phyloP scores from a whole-genome alignment of 2,888 invertebrate species.

The Acanthosepion esculentum region DNA sequence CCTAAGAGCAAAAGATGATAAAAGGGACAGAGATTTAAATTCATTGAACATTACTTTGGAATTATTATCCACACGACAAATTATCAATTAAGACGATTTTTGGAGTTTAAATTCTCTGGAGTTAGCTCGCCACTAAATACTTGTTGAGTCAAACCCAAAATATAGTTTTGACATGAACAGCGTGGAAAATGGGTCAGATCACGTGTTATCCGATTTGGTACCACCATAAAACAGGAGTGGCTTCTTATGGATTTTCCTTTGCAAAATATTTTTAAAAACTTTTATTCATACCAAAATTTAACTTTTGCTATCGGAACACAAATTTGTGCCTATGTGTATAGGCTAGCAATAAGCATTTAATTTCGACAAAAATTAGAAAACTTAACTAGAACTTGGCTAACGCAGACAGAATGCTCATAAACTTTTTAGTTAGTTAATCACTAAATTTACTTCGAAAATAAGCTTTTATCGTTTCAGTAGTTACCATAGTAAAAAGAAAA shows the following conservation, averaged over 20 bases:
- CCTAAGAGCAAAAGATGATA: not conserved
- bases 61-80: not conserved
- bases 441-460: not conserved
- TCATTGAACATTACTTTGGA: no score
- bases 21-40: not conserved
- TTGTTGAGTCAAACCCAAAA: not conserved
- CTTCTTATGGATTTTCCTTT: not conserved
- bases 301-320: not conserved
- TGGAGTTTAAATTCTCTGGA: not conserved
- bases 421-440: not conserved
- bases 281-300: not conserved
- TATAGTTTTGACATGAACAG: not conserved
- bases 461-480: not conserved
- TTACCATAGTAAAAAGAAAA: no score
- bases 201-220: constrained; percentile 33
- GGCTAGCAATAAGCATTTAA: not conserved
- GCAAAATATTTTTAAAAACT: not conserved
- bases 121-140: not conserved
- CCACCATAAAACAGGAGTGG: constrained; percentile 1
- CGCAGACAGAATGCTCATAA: no score
- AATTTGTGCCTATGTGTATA: not conserved
- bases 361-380: not conserved
- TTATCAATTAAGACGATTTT: not conserved
- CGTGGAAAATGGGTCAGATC: not conserved
- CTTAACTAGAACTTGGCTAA: not conserved